Base-by-base conservation (phyloP, 2,888 invertebrate species). In the Andrena chrysosceles region DNA sequence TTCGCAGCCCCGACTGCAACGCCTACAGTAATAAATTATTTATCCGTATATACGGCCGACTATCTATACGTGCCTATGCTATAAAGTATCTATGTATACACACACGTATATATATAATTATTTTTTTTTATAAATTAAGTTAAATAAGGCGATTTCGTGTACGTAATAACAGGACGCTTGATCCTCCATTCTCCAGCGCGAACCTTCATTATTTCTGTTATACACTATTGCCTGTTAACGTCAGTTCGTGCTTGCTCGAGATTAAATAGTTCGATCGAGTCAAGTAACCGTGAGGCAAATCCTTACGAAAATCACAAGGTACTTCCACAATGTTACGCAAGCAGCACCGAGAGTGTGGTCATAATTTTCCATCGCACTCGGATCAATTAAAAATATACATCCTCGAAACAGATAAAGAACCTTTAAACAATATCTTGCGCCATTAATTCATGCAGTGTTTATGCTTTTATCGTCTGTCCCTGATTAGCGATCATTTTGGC, bases 11-110 rank as follows among this genome's bases (percentile, higher is more conserved):
- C 71, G 66, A 63, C 56, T 67, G 67, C 64, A 76, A 82, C 67
- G 23, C 68, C 48, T 79, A 77, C 69, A 60, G 60, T 84, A 81
- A 87, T 88, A 87, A 88, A 87, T 88, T 86, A 82, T 72, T 76
- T 42, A 16, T 62, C 69, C 77, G 33, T 64, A 64, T 75, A 48
- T 20, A 72, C 64, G 48, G 26, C 31, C 60, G 42, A 29, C 35
- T 77, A 59, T 72, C 62, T 54, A 13, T 70, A 66, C 42, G 29
- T 54, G 66, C 13, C 33, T 48, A 64, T 10, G 20, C 54, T 68
- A 49, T 20, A 42, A 23, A 42, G 35, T 23, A 20, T 29, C 52
- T 20, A 31, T 29, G 67, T 10, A 56, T 67, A 69, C 66, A 67
- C 63, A 72, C 31, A 13, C 13, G n/a, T 66, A 29, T 70, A 20